A percentile compares a stretch with the other conserved stretches of the same genome.
phyloP scores from a whole-genome alignment of 2,797 vertebrate species.

The Linurgus olivaceus region DNA sequence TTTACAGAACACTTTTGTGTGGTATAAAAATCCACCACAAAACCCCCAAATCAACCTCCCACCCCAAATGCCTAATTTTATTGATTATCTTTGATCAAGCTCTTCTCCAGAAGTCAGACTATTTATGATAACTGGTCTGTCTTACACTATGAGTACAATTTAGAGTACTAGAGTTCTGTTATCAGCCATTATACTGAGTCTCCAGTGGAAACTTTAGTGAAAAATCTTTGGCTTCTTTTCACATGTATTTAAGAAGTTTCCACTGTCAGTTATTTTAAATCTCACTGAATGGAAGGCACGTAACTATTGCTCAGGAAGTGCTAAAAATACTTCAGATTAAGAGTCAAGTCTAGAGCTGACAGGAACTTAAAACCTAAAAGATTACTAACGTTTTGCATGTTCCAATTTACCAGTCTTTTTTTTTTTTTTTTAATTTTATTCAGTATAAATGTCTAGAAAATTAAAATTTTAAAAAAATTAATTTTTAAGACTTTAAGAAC shows the following conservation, averaged over 20 bases:
- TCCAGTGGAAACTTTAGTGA: neutral
- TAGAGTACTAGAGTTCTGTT: neutral
- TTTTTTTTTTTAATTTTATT: neutral
- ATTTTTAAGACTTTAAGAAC: neutral
- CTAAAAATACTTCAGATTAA: neutral
- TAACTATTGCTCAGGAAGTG: neutral
- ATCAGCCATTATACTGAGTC: neutral
- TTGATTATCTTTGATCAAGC: neutral
- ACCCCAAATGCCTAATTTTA: rapidly evolving
- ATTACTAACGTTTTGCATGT: neutral
- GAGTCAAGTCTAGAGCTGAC: neutral
- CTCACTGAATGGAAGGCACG: neutral
- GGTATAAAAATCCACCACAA: neutral
- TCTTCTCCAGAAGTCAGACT: neutral
- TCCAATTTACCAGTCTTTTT: neutral
- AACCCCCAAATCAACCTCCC: rapidly evolving
- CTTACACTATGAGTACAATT: neutral
- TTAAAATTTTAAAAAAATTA: neutral
- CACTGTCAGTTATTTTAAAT: neutral
- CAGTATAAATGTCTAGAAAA: neutral
- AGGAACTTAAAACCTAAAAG: neutral
- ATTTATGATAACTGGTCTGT: neutral
- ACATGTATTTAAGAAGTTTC: neutral
- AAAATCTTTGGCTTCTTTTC: neutral
- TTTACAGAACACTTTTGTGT: neutral